Evolutionary conservation across 2,797 vertebrate species (phyloP).

Genomic region (Poeciliopsis turneri): DNA sequence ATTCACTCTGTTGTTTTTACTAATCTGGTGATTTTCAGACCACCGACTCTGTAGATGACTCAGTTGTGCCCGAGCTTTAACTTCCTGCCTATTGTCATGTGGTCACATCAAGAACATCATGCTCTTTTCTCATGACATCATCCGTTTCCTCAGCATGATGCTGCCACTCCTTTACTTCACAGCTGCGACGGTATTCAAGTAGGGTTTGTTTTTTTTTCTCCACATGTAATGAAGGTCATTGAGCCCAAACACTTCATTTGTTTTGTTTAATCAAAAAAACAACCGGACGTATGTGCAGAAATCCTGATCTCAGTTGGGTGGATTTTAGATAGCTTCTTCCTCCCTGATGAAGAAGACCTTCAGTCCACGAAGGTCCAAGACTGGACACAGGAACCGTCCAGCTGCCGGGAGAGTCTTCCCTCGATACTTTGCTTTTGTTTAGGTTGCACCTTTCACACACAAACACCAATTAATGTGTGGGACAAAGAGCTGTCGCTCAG

Average conservation of each 20-base stretch:
- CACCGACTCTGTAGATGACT: neutral
- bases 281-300: neutral
- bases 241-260: neutral
- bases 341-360: neutral
- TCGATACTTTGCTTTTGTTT: neutral
- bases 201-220: neutral
- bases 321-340: neutral
- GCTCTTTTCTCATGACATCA: neutral
- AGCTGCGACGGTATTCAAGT: neutral
- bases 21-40: neutral
- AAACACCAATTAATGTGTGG: neutral
- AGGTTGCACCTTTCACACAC: neutral
- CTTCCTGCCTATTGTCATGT: neutral
- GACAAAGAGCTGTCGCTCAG: neutral
- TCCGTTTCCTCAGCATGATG: neutral
- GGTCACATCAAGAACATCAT: neutral
- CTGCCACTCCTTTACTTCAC: neutral
- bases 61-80: neutral
- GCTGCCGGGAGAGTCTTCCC: neutral
- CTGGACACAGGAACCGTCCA: neutral
- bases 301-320: neutral
- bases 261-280: neutral
- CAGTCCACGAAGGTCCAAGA: neutral
- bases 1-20: neutral
- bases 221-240: neutral